These are phyloP conservation scores for Alviniconcha strummeri DNA, from an alignment of 2,888 invertebrate species.

Conservation along the genomic window DNA sequence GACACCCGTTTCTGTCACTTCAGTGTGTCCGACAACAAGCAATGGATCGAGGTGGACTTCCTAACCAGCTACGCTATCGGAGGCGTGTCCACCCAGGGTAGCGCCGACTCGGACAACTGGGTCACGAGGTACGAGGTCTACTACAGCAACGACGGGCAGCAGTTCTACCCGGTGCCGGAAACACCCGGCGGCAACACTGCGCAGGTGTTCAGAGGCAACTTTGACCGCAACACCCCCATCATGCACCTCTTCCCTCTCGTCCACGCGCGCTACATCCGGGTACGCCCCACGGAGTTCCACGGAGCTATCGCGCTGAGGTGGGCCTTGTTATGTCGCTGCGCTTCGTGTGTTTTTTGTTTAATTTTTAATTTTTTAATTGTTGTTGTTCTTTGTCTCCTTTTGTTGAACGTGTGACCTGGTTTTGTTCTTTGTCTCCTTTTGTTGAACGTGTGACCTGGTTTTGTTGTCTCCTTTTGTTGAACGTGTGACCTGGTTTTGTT, in stretches of 20 bases:
- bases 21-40: conserved; percentile 47
- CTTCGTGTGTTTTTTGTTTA: background rate
- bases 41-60: conserved; percentile 61
- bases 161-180: conserved; percentile 52
- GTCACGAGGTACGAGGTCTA: conserved; percentile 51
- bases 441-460: too few relatives aligned
- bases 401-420: conserved; percentile 50
- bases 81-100: conserved; percentile 58
- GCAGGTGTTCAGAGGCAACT: conserved; percentile 75
- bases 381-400: conserved; percentile 45
- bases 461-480: too few relatives aligned
- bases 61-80: conserved; percentile 48
- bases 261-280: conserved; percentile 54
- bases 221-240: conserved; percentile 46
- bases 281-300: conserved; percentile 58
- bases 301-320: conserved; percentile 51
- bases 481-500: too few relatives aligned
- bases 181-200: conserved; percentile 44
- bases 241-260: conserved; percentile 39
- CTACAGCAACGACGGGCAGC: conserved; percentile 52
- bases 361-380: conserved; percentile 25
- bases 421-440: too few relatives aligned
- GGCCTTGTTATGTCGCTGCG: background rate
- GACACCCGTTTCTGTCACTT: too few relatives aligned
- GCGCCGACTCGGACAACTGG: conserved; percentile 52